Percentiles rank a stretch among this genome's conserved stretches.
Evolutionary conservation across 1,140 invertebrate species (phyloP).

Genomic region (Phocides pigmalion): DNA sequence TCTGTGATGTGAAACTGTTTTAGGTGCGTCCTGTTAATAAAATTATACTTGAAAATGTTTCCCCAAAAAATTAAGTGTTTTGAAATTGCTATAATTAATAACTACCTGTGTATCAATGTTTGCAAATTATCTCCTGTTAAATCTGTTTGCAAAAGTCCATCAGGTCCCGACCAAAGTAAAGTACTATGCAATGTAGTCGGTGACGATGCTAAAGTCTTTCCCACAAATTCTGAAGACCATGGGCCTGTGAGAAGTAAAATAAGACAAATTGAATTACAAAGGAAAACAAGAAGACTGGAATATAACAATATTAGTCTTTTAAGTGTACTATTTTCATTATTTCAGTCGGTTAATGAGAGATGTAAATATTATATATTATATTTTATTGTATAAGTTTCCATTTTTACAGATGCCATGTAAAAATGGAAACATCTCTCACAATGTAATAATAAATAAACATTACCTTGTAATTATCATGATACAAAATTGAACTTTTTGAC

Average conservation of each 20-base stretch:
- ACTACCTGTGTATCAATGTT: conserved; percentile 85
- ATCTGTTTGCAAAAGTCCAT: conserved; percentile 89
- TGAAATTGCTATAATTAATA: background rate
- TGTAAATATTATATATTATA: no score
- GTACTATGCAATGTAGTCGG: conserved; percentile 82
- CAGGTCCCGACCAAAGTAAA: conserved; percentile 89
- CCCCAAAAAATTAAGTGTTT: conserved; percentile 53
- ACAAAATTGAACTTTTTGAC: no score
- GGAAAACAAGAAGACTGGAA: background rate
- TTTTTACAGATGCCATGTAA: no score
- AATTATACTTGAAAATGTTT: conserved; percentile 20
- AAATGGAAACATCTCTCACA: no score
- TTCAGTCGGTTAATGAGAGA: no score
- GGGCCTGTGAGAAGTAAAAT: conserved; percentile 82
- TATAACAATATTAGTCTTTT: no score
- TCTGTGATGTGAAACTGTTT: conserved; percentile 85
- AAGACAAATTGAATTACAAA: background rate
- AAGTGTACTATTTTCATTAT: no score
- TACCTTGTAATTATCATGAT: no score
- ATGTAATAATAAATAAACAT: no score
- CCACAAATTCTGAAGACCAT: conserved; percentile 90
- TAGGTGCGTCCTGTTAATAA: conserved; percentile 73
- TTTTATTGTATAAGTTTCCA: no score
- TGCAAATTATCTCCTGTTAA: conserved; percentile 88
- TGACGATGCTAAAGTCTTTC: conserved; percentile 85